phyloP scores from a whole-genome alignment of 2,888 invertebrate genomes.

The Eupithecia centaureata region DNA sequence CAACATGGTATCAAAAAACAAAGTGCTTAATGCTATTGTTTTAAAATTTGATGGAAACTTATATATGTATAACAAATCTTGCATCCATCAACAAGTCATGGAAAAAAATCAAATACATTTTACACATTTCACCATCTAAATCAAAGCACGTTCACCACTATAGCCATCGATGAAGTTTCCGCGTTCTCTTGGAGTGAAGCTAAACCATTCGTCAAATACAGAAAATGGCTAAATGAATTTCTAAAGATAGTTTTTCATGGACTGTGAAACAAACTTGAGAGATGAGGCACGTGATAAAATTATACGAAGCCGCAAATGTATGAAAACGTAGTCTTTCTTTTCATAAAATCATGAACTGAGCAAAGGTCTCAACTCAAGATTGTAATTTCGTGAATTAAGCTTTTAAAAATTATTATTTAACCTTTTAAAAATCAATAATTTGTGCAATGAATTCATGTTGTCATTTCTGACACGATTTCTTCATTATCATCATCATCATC shows the following conservation, averaged over 20 bases:
- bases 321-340: not conserved
- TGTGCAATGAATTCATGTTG: too few species aligned
- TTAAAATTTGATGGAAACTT: too few species aligned
- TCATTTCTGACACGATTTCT: too few species aligned
- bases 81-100: too few species aligned
- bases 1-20: too few species aligned
- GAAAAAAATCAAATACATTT: not conserved
- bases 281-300: not conserved
- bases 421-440: too few species aligned
- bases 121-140: constrained; percentile 23
- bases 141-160: constrained; percentile 33
- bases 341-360: not conserved
- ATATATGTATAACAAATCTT: too few species aligned
- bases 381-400: not conserved
- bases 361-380: not conserved
- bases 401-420: not conserved
- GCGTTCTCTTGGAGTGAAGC: constrained; percentile 21
- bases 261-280: not conserved
- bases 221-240: constrained; percentile 16
- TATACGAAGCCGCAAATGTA: not conserved
- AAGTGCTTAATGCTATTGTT: too few species aligned
- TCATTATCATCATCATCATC: too few species aligned
- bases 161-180: constrained; percentile 27
- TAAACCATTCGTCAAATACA: constrained; percentile 16
- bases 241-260: constrained; percentile 2